Evolutionary conservation across 1,140 invertebrate genomes (phyloP).

Genomic region (Aphis gossypii): DNA sequence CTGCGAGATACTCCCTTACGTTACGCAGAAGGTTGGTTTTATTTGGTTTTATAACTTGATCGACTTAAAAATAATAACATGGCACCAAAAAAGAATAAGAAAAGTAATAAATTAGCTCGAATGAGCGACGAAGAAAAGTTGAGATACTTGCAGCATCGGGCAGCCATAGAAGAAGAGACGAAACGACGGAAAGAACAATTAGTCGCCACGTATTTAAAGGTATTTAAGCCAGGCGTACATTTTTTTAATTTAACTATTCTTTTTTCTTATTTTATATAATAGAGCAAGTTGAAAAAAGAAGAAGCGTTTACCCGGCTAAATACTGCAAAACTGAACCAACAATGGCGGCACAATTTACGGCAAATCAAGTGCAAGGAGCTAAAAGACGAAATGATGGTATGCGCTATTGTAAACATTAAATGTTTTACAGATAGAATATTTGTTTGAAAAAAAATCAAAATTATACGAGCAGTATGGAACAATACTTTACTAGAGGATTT

Average conservation of each 20-base stretch:
- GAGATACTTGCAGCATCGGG: conserved; percentile 78
- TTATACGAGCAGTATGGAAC: too few relatives aligned
- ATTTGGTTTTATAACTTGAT: not conserved
- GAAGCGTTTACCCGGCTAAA: conserved; percentile 79
- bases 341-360: conserved; percentile 78
- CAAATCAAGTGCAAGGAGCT: conserved; percentile 78
- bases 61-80: conserved; percentile 62
- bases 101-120: conserved; percentile 77
- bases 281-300: conserved; percentile 83
- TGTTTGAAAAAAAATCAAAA: too few relatives aligned
- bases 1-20: not conserved
- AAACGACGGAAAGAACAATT: conserved; percentile 78
- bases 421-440: too few relatives aligned
- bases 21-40: not conserved
- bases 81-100: conserved; percentile 73
- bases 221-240: conserved; percentile 63
- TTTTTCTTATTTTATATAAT: not conserved
- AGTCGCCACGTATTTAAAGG: conserved; percentile 79
- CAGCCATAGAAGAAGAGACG: conserved; percentile 80
- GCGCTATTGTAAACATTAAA: not conserved
- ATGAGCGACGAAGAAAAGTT: conserved; percentile 83
- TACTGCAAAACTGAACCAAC: conserved; percentile 82
- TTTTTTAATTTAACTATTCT: not conserved
- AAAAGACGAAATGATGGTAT: conserved; percentile 71
- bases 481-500: too few relatives aligned